Conservation (phyloP, 2,113 vertebrate genomes). For the Ciconia stormi region DNA sequence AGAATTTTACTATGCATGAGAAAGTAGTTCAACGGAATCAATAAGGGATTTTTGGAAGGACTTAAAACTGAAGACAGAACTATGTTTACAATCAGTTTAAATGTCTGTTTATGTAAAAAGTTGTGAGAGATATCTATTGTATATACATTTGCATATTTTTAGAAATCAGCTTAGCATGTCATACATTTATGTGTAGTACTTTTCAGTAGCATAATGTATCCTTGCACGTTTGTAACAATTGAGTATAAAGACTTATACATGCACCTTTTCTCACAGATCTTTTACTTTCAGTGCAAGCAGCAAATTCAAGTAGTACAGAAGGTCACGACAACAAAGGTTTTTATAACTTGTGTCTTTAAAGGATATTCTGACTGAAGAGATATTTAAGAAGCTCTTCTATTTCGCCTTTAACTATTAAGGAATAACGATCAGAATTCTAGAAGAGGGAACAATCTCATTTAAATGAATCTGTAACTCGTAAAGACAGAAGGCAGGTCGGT, state of each 20-base stretch:
- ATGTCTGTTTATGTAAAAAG: neutral
- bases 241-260: conserved; percentile 58
- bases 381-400: conserved; percentile 69
- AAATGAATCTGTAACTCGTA: conserved; percentile 70
- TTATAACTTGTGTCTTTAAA: conserved; percentile 75
- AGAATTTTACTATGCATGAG: conserved; percentile 6
- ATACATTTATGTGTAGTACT: neutral
- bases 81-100: neutral
- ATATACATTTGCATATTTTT: neutral
- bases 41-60: neutral
- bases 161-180: neutral
- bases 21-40: conserved; percentile 5
- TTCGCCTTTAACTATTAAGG: conserved; percentile 65
- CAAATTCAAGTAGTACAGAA: conserved; percentile 77
- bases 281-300: conserved; percentile 77
- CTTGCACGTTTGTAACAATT: conserved; percentile 40
- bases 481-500: conserved; percentile 79
- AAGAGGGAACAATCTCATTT: conserved; percentile 65
- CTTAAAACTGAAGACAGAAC: conserved; percentile 22
- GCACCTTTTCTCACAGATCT: conserved; percentile 73
- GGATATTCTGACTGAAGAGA: conserved; percentile 70
- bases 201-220: conserved; percentile 23
- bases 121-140: neutral
- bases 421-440: conserved; percentile 71
- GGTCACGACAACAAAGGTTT: conserved; percentile 68